Percentiles rank a stretch among this genome's conserved stretches.
Conservation (phyloP, 1,140 invertebrate genomes). For the Saccostrea glomerata region DNA sequence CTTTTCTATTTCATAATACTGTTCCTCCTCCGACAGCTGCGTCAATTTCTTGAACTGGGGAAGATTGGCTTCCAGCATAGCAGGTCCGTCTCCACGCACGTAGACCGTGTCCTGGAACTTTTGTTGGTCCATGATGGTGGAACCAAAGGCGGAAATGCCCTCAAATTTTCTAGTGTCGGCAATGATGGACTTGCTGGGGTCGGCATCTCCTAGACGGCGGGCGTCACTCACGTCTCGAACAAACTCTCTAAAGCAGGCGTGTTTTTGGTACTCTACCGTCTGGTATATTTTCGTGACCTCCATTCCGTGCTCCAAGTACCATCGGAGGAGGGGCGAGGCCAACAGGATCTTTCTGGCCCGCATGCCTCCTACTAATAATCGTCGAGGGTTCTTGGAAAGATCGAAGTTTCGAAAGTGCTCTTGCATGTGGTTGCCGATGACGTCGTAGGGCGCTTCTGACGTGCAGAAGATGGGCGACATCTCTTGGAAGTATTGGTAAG, state of each 20-base stretch:
- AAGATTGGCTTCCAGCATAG: background rate
- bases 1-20: conserved; percentile 26
- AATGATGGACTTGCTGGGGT: background rate
- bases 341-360: no score
- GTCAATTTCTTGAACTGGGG: conserved; percentile 8
- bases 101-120: conserved; percentile 40
- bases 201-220: conserved; percentile 50
- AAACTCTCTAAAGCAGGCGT: conserved; percentile 55
- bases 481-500: no score
- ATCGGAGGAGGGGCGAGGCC: no score
- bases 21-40: background rate
- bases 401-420: no score
- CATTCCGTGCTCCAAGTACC: no score
- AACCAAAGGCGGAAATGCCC: conserved; percentile 53
- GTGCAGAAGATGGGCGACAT: no score
- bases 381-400: no score
- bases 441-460: no score
- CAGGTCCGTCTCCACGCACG: conserved; percentile 2
- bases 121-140: conserved; percentile 49
- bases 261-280: conserved; percentile 55
- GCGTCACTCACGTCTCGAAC: conserved; percentile 52
- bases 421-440: no score
- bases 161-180: conserved; percentile 41
- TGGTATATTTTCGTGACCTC: background rate
- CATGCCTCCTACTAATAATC: no score